Percentiles rank a stretch among this genome's conserved stretches.
Evolutionary conservation across 2,888 invertebrate species (phyloP).

Genomic region (Hypselothyrea guttata): DNA sequence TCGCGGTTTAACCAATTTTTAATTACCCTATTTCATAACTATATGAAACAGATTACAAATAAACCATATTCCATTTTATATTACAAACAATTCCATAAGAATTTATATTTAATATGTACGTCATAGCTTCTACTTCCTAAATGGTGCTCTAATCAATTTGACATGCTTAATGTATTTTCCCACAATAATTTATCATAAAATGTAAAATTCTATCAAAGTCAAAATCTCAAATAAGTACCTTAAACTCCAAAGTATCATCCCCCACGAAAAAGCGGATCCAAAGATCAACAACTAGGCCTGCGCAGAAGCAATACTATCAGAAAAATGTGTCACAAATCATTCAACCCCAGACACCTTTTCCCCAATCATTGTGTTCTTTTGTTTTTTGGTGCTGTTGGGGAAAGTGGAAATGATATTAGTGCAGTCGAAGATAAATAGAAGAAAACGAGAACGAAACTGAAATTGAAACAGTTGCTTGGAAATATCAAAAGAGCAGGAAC

Average conservation of each 20-base stretch:
- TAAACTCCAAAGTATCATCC: slow-evolving; percentile 3
- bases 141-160: background rate
- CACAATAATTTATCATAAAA: slow-evolving; percentile 66
- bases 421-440: slow-evolving; percentile 63
- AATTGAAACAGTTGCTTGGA: slow-evolving; percentile 74
- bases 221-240: slow-evolving; percentile 9
- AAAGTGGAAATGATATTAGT: slow-evolving; percentile 69
- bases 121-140: background rate
- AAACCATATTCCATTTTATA: background rate
- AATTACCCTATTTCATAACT: too few species aligned
- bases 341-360: slow-evolving; percentile 44
- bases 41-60: too few species aligned
- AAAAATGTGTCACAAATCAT: slow-evolving; percentile 77
- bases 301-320: slow-evolving; percentile 53
- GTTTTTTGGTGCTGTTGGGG: slow-evolving; percentile 12
- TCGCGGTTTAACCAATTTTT: too few species aligned
- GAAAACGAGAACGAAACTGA: slow-evolving; percentile 33
- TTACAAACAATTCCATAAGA: background rate
- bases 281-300: slow-evolving; percentile 20
- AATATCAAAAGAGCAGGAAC: slow-evolving; percentile 53
- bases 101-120: too few species aligned
- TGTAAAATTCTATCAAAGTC: slow-evolving; percentile 23
- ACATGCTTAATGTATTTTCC: slow-evolving; percentile 39
- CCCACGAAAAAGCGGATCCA: slow-evolving; percentile 18
- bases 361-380: background rate